These are phyloP conservation scores for Dolichomitus sp. DNA, from an alignment of 2,888 invertebrate genomes.

Conservation along the genomic window DNA sequence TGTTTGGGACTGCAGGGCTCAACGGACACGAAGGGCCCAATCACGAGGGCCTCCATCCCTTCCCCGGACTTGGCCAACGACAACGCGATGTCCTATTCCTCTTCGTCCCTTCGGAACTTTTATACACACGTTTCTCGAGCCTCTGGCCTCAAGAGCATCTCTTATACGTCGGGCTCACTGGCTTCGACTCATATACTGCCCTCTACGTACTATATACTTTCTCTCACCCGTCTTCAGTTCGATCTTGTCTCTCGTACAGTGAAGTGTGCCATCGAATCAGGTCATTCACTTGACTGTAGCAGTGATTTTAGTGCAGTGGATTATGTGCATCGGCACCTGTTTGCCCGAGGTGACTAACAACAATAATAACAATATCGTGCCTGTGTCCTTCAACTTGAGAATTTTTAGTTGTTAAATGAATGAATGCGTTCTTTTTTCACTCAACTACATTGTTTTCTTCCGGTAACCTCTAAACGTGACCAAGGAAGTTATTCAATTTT, in stretches of 20 bases:
- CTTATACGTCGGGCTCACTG: not conserved
- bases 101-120: slow-evolving; percentile 28
- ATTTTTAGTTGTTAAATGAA: not conserved
- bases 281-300: slow-evolving; percentile 47
- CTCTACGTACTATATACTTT: slow-evolving; percentile 30
- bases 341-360: slow-evolving; percentile 74
- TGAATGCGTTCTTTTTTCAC: no score
- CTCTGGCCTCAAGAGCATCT: slow-evolving; percentile 31
- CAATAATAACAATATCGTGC: slow-evolving; percentile 1
- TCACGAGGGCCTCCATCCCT: slow-evolving; percentile 41
- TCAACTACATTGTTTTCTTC: no score
- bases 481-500: no score
- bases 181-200: slow-evolving; percentile 19
- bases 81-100: slow-evolving; percentile 36
- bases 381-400: not conserved
- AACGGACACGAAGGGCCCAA: slow-evolving; percentile 43
- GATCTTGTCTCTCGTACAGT: slow-evolving; percentile 48
- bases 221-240: slow-evolving; percentile 42
- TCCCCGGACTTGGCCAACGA: slow-evolving; percentile 20
- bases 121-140: slow-evolving; percentile 35
- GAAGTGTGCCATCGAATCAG: slow-evolving; percentile 55
- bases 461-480: no score
- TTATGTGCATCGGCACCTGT: slow-evolving; percentile 75
- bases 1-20: slow-evolving; percentile 39
- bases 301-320: slow-evolving; percentile 41